phyloP scores from a whole-genome alignment of 2,888 invertebrate species.

The Germaria angustata region DNA sequence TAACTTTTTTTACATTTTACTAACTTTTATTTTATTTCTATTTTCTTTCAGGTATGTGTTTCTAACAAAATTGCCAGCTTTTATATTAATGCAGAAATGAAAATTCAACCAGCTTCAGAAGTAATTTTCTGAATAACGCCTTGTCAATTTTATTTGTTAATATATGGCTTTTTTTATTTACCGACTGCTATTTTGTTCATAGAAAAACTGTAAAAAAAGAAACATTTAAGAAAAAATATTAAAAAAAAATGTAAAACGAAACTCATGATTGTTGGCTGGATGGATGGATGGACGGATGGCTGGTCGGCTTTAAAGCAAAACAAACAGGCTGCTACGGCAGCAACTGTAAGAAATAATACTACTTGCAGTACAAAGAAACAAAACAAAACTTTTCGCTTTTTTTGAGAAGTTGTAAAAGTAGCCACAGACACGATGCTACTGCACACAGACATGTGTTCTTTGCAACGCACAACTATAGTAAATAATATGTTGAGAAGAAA shows the following conservation, averaged over 20 bases:
- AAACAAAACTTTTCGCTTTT: conserved; percentile 10
- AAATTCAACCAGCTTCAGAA: conserved; percentile 39
- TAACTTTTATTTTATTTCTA: conserved; percentile 1
- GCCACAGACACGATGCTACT: conserved; percentile 19
- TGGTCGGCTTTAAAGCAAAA: conserved; percentile 6
- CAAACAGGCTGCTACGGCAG: conserved; percentile 33
- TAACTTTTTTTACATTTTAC: not conserved
- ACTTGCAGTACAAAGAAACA: conserved; percentile 1
- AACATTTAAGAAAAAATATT: not conserved
- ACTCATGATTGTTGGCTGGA: too few relatives aligned
- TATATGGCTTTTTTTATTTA: not conserved
- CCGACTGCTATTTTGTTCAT: not conserved
- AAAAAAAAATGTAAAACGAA: conserved; percentile 43
- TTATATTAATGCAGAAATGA: too few relatives aligned
- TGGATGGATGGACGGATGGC: not conserved
- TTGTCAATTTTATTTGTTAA: conserved; percentile 59
- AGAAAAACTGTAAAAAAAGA: conserved; percentile 24
- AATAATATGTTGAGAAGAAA: conserved; percentile 53
- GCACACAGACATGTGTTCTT: conserved; percentile 25
- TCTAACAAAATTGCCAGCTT: not conserved
- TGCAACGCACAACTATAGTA: conserved; percentile 14
- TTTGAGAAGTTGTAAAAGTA: conserved; percentile 19
- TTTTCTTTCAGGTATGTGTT: conserved; percentile 57
- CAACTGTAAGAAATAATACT: conserved; percentile 5
- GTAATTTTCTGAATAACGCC: conserved; percentile 57